These are phyloP conservation scores for Eulithis testata DNA, from an alignment of 2,888 invertebrate species.

Conservation along the genomic window DNA sequence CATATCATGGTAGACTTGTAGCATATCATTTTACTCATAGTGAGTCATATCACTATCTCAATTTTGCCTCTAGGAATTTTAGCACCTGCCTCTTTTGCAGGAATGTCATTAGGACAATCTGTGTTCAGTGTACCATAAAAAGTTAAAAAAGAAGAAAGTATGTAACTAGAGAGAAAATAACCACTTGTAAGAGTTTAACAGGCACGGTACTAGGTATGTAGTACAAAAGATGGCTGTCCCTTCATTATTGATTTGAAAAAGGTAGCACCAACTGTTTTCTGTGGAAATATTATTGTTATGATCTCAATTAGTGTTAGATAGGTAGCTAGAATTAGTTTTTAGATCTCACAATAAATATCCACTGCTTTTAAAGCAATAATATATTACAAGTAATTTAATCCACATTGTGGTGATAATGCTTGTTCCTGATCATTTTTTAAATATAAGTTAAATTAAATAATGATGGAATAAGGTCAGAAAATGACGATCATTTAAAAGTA, in stretches of 20 bases:
- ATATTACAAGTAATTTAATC: slow-evolving; percentile 3
- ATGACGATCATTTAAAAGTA: no score
- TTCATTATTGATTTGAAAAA: not conserved
- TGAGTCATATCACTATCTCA: slow-evolving; percentile 34
- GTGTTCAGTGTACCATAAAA: slow-evolving; percentile 5
- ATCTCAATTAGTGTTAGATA: slow-evolving; percentile 7
- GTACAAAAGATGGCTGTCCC: not conserved
- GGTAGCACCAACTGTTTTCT: not conserved
- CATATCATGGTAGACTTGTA: slow-evolving; percentile 85
- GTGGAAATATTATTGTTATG: slow-evolving; percentile 4
- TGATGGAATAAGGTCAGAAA: no score
- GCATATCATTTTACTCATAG: slow-evolving; percentile 50
- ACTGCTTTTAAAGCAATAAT: slow-evolving; percentile 20
- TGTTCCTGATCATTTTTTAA: slow-evolving; percentile 20
- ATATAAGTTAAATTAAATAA: not conserved
- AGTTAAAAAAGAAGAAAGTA: not conserved
- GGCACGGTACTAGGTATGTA: no score
- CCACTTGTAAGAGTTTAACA: no score
- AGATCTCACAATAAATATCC: slow-evolving; percentile 10
- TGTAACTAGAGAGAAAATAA: no score
- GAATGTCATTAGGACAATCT: slow-evolving; percentile 16
- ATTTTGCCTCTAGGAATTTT: slow-evolving; percentile 22
- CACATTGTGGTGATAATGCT: slow-evolving; percentile 24
- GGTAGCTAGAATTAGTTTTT: slow-evolving; percentile 8
- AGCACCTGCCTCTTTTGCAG: slow-evolving; percentile 20